Evolutionary conservation across 1,140 invertebrate species (phyloP).

Genomic region (Phenacoccus solenopsis): DNA sequence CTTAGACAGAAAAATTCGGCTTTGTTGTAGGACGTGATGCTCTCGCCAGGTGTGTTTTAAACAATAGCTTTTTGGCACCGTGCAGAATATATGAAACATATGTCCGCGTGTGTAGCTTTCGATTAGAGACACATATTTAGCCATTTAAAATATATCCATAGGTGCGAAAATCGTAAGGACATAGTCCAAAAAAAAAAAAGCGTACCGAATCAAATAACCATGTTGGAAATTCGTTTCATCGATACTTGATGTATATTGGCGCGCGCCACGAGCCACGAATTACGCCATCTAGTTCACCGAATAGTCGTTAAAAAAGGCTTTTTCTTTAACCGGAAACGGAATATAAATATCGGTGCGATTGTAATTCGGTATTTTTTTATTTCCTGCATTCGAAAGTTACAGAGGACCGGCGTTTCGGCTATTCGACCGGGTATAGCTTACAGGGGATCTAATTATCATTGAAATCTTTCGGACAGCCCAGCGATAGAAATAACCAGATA

Average conservation of each 20-base stretch:
- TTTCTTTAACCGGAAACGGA: background rate
- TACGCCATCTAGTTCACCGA: background rate
- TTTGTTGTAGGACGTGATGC: slow-evolving; percentile 13
- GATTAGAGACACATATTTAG: background rate
- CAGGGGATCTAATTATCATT: background rate
- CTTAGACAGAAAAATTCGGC: slow-evolving; percentile 3
- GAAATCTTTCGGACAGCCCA: background rate
- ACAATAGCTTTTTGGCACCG: slow-evolving; percentile 8
- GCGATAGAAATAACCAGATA: background rate
- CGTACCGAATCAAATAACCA: background rate
- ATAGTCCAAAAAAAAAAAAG: too few relatives aligned
- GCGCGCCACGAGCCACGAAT: background rate
- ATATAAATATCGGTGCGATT: background rate
- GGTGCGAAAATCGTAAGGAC: too few relatives aligned
- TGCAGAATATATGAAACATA: slow-evolving; percentile 11
- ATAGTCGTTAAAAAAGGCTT: background rate
- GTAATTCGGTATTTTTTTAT: background rate
- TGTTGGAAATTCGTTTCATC: background rate
- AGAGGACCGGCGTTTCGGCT: too few relatives aligned
- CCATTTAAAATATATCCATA: too few relatives aligned
- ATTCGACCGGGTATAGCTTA: background rate
- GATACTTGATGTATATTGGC: background rate
- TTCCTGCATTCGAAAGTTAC: background rate
- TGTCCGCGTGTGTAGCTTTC: slow-evolving; percentile 3
- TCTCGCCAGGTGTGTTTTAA: slow-evolving; percentile 7